These are phyloP conservation scores for Dolichoris vasculosae DNA, from an alignment of 1,140 invertebrate genomes.

Conservation along the genomic window DNA sequence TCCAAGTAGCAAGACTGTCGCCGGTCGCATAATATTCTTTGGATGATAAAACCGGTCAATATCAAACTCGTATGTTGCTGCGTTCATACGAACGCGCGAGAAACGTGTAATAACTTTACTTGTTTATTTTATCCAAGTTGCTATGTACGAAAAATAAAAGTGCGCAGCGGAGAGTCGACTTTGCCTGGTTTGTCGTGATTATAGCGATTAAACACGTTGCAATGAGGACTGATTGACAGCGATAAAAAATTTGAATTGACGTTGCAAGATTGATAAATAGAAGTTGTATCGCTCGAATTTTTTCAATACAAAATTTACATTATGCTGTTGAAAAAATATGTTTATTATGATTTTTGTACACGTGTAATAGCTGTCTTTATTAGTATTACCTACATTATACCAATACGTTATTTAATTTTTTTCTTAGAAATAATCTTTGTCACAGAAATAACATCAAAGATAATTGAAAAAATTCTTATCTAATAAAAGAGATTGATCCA, in stretches of 20 bases:
- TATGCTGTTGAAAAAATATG: not conserved
- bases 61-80: conserved; percentile 18
- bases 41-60: conserved; percentile 44
- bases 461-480: not conserved
- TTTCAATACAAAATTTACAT: conserved; percentile 3
- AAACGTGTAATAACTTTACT: conserved; percentile 34
- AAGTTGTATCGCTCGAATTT: not conserved
- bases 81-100: not conserved
- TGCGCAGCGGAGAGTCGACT: conserved; percentile 9
- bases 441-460: conserved; percentile 10
- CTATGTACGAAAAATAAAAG: conserved; percentile 35
- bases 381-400: not conserved
- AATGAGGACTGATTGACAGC: conserved; percentile 9
- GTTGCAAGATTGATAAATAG: conserved; percentile 15
- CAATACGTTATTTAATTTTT: not conserved
- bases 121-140: conserved; percentile 35
- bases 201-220: conserved; percentile 8
- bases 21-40: conserved; percentile 42
- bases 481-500: not conserved
- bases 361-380: too few species aligned
- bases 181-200: conserved; percentile 20
- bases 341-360: not conserved
- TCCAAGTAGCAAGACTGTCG: conserved; percentile 39
- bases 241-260: not conserved
- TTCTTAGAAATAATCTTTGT: not conserved